Conservation (phyloP, 2,888 invertebrate species). For the Xylocampa areola region DNA sequence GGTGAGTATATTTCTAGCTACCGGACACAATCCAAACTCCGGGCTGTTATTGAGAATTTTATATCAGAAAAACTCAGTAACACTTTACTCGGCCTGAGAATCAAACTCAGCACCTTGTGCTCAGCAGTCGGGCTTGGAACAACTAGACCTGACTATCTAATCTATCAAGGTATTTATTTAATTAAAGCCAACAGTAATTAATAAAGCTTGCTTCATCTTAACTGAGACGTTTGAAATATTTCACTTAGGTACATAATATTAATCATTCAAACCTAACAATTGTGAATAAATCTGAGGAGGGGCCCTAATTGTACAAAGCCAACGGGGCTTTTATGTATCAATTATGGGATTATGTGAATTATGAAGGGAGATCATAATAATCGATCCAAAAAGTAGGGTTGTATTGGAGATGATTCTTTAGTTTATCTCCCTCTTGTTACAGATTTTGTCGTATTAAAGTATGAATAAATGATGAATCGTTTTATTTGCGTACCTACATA, state of each 20-base stretch:
- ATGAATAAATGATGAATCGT: slow-evolving; percentile 36
- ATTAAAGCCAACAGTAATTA: slow-evolving; percentile 35
- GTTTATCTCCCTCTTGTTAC: slow-evolving; percentile 25
- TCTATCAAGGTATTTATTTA: slow-evolving; percentile 23
- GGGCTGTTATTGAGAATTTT: too few relatives aligned
- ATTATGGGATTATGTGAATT: slow-evolving; percentile 84
- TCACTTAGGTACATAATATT: slow-evolving; percentile 64
- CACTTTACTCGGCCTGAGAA: too few relatives aligned
- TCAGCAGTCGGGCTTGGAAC: too few relatives aligned
- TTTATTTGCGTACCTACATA: slow-evolving; percentile 8
- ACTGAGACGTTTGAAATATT: slow-evolving; percentile 56
- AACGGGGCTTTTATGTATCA: slow-evolving; percentile 82
- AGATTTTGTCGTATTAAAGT: slow-evolving; percentile 4
- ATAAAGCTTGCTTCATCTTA: slow-evolving; percentile 48
- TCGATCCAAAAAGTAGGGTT: slow-evolving; percentile 76
- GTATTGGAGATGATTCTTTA: slow-evolving; percentile 61
- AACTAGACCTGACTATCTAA: too few relatives aligned
- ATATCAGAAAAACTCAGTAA: too few relatives aligned
- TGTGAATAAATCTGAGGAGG: slow-evolving; percentile 80
- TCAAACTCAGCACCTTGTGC: too few relatives aligned
- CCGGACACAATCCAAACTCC: too few relatives aligned
- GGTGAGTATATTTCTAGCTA: too few relatives aligned
- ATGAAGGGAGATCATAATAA: slow-evolving; percentile 82
- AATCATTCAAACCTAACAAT: slow-evolving; percentile 83
- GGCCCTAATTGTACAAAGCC: slow-evolving; percentile 79